Conservation (phyloP, 2,888 invertebrate genomes). For the Brenthis hecate region DNA sequence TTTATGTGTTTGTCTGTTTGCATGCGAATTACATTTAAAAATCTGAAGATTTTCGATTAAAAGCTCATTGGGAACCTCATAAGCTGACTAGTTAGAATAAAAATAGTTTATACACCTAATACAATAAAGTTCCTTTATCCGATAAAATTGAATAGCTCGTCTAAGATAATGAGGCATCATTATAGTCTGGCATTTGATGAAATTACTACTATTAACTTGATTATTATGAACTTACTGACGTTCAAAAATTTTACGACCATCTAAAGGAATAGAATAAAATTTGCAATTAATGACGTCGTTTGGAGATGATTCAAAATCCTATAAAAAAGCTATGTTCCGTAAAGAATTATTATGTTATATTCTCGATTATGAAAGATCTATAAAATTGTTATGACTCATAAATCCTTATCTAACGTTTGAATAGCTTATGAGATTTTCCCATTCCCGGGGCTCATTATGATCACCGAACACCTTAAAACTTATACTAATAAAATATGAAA, state of each 20-base stretch:
- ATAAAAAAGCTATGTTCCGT: slow-evolving; percentile 16
- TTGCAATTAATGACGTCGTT: slow-evolving; percentile 30
- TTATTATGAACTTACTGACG: slow-evolving; percentile 30
- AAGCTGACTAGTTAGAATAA: too few relatives aligned
- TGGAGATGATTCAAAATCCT: slow-evolving; percentile 7
- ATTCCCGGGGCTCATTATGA: slow-evolving; percentile 13
- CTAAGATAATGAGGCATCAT: slow-evolving; percentile 34
- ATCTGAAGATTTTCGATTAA: neutral
- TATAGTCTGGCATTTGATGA: slow-evolving; percentile 32
- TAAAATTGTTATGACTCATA: slow-evolving; percentile 18
- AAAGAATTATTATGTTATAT: slow-evolving; percentile 19
- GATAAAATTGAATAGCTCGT: slow-evolving; percentile 16
- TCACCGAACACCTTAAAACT: slow-evolving; percentile 15
- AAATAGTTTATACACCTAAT: neutral
- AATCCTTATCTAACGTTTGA: slow-evolving; percentile 20
- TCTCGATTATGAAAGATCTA: slow-evolving; percentile 20
- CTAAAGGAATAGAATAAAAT: slow-evolving; percentile 26
- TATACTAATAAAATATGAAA: slow-evolving; percentile 10
- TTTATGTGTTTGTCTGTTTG: neutral
- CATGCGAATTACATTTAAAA: neutral
- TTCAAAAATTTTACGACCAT: slow-evolving; percentile 30
- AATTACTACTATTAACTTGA: slow-evolving; percentile 34
- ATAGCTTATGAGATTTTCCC: slow-evolving; percentile 21
- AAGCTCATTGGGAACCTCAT: neutral
- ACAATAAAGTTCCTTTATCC: slow-evolving; percentile 1